Base-by-base conservation (phyloP, 2,888 invertebrate species). In the Chrysopilus asiliformis region DNA sequence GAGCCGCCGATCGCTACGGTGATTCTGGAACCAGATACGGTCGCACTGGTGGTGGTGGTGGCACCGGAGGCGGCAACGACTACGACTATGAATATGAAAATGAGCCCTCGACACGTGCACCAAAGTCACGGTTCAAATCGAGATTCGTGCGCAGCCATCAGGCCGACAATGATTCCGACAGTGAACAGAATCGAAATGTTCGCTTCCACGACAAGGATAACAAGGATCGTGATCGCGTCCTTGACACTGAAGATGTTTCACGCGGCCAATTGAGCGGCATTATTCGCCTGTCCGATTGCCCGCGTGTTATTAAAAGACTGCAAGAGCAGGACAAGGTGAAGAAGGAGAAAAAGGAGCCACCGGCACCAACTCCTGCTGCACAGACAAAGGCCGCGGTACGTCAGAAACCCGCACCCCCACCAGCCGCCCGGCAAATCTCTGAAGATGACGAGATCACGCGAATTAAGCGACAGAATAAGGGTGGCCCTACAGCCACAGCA, bases 371-470 rank as follows among this genome's bases (percentile, higher is more conserved):
- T 45, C 68, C 72, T 38, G 60, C 64, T 3, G 67, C 70, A 43
- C 71, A 69, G 53, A 65, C 67, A 8, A 70, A 70, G 49, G 68
- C 67, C 44, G 68, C 67, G 44, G 64, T 65, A 16, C 61, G 67
- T 53, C 55, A 66, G 49, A 54, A 58, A 53, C 60, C 62, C 33
- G 32, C 69, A 34, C 67, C 65, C 6, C 63, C 68, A 28, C 71
- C 75, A n/a, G 68, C 83, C 8, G 73, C 76, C 32, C 70, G 85
- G 42, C 86, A 87, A 61, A 72, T 79, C 45, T 85, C 85, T 56
- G 90, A 90, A 65, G 89, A 87, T 52, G 87, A 89, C 53, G 91
- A 91, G 60, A 86, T 90, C 43, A 70, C 82, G 8, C 76, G 80
- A 52, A 81, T 85, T 45, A 90, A 90, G 65, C 79, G 82, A 54